Base-by-base conservation (phyloP, 2,113 vertebrate genomes). In the Meles meles region DNA sequence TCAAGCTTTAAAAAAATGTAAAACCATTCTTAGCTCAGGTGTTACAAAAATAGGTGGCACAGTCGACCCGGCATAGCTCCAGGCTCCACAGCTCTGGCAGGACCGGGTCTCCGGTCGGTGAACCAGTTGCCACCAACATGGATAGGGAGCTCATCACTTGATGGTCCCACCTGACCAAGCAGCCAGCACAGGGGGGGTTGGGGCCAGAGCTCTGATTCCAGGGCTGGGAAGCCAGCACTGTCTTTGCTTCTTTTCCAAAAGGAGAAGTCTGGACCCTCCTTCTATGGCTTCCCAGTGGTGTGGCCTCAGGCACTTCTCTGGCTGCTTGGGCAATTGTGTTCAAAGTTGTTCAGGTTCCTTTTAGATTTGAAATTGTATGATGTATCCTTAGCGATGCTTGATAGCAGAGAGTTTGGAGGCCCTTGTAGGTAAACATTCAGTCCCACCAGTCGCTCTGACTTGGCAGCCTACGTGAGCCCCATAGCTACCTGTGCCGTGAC, bases 91-190 rank as follows among this genome's bases (percentile, higher is more conserved):
- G 39, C 39, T 37, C 47, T 14, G 44, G 23, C 39, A 77, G 14
- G 44, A 47, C 5, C 0, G 0, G 5, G 17, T 9, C 10, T 6
- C 25, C 27, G 39, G 15, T 10, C 0, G 7, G 42, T 13, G 29
- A n/a, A 15, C 27, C 9, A 1, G 8, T 1, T 44, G 49, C 18
- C 34, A 13, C 27, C 7, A 2, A 20, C 6, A 6, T 0, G 2
- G n/a, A 52, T 72, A 44, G 31, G 72, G 34, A 65, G 15, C 59
- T 37, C 69, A 44, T 39, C 17, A 20, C 18, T 47, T 25, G 23
- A 71, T 6, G 31, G 49, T 71, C 42, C 44, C 7, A 2, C 67
- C 52, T 69, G 21, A 55, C 29, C 29, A 47, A 71, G 34, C 1
- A 47, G n/a, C 65, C 20, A 63, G 0, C 21, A 61, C 27, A 59